Percentiles rank a stretch among this genome's conserved stretches.
phyloP scores from a whole-genome alignment of 1,140 invertebrate genomes.

The Cyrtorhinus lividipennis region DNA sequence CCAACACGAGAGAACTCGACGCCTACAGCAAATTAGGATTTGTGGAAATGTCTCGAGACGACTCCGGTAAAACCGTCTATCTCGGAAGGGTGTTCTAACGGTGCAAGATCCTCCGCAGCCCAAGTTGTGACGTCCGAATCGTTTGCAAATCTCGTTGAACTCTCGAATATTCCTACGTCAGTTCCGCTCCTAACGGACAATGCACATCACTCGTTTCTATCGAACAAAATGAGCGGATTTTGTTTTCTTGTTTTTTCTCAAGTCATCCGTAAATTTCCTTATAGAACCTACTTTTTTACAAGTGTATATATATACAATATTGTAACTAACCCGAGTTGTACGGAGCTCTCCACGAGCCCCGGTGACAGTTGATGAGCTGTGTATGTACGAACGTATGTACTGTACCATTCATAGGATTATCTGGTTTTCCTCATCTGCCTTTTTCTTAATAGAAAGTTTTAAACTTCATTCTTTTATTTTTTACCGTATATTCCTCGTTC shows the following conservation, averaged over 20 bases:
- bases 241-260: background rate
- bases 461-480: no score
- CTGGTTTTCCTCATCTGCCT: no score
- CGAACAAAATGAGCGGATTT: background rate
- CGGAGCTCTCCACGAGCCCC: no score
- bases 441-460: no score
- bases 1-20: constrained; percentile 58
- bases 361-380: no score
- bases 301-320: no score
- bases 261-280: no score
- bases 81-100: constrained; percentile 52
- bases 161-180: background rate
- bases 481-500: no score
- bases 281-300: no score
- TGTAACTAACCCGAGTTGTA: no score
- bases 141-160: background rate
- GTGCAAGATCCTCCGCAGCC: background rate
- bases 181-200: background rate
- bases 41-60: constrained; percentile 48
- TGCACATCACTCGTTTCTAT: background rate
- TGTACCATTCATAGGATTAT: no score
- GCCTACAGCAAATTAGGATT: constrained; percentile 81
- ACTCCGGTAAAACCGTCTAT: constrained; percentile 37
- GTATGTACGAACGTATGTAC: no score
- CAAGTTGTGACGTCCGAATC: background rate